Conservation (phyloP, 2,797 vertebrate species). For the Rhyacichthys aspro region DNA sequence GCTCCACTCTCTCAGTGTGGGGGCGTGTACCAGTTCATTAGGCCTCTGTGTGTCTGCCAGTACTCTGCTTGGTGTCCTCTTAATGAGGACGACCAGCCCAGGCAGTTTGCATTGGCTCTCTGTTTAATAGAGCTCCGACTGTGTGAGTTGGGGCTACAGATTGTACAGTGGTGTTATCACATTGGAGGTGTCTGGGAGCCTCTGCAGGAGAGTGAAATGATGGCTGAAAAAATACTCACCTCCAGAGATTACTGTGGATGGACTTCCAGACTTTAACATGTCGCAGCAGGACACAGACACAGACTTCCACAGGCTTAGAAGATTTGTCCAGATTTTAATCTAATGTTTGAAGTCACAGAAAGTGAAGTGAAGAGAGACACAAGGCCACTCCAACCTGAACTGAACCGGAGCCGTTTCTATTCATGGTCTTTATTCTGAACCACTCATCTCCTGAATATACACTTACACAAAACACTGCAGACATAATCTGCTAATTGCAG, state of each 20-base stretch:
- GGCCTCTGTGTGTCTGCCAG: conserved; percentile 57
- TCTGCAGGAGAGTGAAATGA: conserved; percentile 19
- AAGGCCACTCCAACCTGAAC: too few relatives aligned
- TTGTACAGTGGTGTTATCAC: conserved; percentile 57
- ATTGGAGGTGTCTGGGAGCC: conserved; percentile 37
- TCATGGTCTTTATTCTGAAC: too few relatives aligned
- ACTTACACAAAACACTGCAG: too few relatives aligned
- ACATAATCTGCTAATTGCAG: too few relatives aligned
- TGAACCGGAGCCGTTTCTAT: too few relatives aligned
- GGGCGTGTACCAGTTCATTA: conserved; percentile 64
- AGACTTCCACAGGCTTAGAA: too few relatives aligned
- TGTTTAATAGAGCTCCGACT: conserved; percentile 63
- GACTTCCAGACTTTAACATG: neutral
- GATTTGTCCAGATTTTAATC: too few relatives aligned
- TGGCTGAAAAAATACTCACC: conserved; percentile 25
- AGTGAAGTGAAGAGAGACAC: too few relatives aligned
- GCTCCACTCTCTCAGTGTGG: conserved; percentile 45
- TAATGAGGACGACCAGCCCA: conserved; percentile 69
- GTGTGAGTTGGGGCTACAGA: conserved; percentile 37
- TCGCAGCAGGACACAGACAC: too few relatives aligned
- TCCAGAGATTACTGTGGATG: neutral
- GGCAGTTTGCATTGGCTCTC: conserved; percentile 69
- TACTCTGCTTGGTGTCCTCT: conserved; percentile 63
- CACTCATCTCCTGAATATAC: too few relatives aligned
- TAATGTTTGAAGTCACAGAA: too few relatives aligned